These are phyloP conservation scores for Altica lythri DNA, from an alignment of 2,888 invertebrate genomes.

Conservation along the genomic window DNA sequence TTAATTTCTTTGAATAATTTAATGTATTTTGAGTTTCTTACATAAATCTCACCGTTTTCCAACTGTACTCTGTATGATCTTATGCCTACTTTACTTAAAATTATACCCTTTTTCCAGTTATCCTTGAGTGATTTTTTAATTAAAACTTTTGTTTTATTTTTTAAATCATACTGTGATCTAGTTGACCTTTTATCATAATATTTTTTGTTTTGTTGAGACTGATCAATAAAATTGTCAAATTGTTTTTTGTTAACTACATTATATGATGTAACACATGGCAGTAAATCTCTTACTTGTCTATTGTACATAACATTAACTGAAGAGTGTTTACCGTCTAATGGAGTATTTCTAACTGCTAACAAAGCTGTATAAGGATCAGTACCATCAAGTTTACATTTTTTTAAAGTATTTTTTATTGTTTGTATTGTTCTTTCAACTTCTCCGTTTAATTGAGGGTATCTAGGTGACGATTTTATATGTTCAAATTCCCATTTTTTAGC, in stretches of 20 bases:
- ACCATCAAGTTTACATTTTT: constrained; percentile 6
- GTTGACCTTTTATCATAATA: constrained; percentile 1
- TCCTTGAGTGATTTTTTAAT: neutral
- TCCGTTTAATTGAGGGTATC: constrained; percentile 10
- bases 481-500: constrained; percentile 10
- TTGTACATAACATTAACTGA: constrained; percentile 3
- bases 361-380: constrained; percentile 15
- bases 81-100: neutral
- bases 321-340: constrained; percentile 1
- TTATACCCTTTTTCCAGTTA: neutral
- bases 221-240: neutral
- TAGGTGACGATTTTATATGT: constrained; percentile 7
- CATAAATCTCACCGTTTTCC: too few species aligned
- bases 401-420: constrained; percentile 8
- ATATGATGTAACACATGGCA: neutral
- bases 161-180: neutral
- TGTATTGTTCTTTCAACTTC: constrained; percentile 11
- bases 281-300: neutral
- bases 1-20: too few species aligned
- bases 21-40: too few species aligned
- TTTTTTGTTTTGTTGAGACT: neutral
- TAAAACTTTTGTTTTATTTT: neutral
- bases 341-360: constrained; percentile 4
- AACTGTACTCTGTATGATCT: neutral
- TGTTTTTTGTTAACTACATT: neutral